These are phyloP conservation scores for Ammospiza nelsoni DNA, from an alignment of 2,113 vertebrate species.

Conservation along the genomic window DNA sequence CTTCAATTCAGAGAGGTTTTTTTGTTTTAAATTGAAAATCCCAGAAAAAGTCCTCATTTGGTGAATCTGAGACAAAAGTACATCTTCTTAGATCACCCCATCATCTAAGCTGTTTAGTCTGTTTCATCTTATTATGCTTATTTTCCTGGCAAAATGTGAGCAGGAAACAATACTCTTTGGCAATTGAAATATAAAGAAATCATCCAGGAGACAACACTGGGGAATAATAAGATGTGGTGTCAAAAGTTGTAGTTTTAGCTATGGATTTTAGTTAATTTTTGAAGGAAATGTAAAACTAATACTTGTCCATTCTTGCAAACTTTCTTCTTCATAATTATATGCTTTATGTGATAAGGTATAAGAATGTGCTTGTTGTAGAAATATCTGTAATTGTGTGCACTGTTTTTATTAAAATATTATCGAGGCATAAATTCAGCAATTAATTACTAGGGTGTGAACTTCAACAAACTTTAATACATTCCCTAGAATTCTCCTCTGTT, in stretches of 20 bases:
- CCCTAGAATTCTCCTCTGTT: neutral
- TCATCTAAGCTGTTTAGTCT: slow-evolving; percentile 26
- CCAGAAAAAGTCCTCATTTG: neutral
- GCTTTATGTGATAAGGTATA: neutral
- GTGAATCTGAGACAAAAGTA: neutral
- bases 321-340: neutral
- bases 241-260: neutral
- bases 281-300: neutral
- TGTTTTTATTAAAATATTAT: neutral
- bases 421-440: neutral
- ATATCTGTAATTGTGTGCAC: neutral
- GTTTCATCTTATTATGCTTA: neutral
- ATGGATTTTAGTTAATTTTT: neutral
- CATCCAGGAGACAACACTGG: neutral
- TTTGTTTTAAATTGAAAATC: neutral
- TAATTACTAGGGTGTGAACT: neutral
- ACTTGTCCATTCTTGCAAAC: neutral
- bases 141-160: neutral
- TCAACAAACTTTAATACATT: neutral
- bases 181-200: neutral
- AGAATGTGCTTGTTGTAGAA: neutral
- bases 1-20: neutral
- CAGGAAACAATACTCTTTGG: neutral
- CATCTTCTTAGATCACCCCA: neutral
- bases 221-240: neutral